Evolutionary conservation across 2,113 vertebrate genomes (phyloP).

Genomic region (Hassar affinis): DNA sequence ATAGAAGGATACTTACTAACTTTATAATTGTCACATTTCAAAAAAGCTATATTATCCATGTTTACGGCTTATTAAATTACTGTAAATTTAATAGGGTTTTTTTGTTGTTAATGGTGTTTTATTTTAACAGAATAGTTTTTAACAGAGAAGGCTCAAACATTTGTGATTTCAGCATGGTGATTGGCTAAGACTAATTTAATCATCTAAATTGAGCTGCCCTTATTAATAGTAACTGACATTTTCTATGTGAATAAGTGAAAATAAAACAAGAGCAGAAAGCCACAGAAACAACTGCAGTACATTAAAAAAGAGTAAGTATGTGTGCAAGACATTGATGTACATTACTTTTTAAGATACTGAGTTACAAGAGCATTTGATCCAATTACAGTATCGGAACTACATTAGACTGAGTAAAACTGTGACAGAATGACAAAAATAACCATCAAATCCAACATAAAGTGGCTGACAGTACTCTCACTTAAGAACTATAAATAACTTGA

Average conservation of each 20-base stretch:
- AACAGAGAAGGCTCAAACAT: neutral
- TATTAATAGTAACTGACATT: slow-evolving; percentile 58
- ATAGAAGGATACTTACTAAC: neutral
- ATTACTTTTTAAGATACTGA: slow-evolving; percentile 38
- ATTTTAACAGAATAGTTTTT: neutral
- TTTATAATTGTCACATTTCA: neutral
- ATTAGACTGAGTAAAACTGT: slow-evolving; percentile 45
- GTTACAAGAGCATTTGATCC: slow-evolving; percentile 47
- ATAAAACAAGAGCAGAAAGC: slow-evolving; percentile 44
- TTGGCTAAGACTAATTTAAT: slow-evolving; percentile 53
- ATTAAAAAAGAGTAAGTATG: neutral
- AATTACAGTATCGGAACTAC: slow-evolving; percentile 42
- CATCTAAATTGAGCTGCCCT: slow-evolving; percentile 58
- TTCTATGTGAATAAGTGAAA: slow-evolving; percentile 56
- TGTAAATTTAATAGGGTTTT: neutral
- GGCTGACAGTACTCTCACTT: slow-evolving; percentile 7
- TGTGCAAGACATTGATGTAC: slow-evolving; percentile 33
- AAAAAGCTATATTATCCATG: neutral
- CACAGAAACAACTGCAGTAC: slow-evolving; percentile 8
- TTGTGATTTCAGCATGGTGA: slow-evolving; percentile 41
- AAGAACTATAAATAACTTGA: neutral
- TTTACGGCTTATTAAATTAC: neutral
- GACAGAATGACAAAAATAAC: slow-evolving; percentile 41
- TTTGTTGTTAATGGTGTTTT: neutral
- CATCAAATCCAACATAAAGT: slow-evolving; percentile 2